These are phyloP conservation scores for Salvelinus namaycush DNA, from an alignment of 2,113 vertebrate species.

Conservation along the genomic window DNA sequence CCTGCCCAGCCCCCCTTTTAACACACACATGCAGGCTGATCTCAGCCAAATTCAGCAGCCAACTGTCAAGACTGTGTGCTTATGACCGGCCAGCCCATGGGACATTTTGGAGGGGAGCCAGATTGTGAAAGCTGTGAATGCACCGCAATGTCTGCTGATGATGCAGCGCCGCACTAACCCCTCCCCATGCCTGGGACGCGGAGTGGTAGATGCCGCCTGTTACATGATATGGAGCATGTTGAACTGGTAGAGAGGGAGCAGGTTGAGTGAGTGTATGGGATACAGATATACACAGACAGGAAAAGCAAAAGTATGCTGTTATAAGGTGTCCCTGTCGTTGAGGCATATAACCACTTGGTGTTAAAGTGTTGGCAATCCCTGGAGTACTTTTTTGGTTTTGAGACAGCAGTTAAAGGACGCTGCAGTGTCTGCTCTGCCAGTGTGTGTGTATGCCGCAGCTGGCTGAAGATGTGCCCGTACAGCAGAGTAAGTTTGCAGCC, in stretches of 20 bases:
- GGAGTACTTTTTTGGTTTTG: constrained; percentile 48
- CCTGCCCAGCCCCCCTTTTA: constrained; percentile 12
- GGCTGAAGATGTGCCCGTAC: constrained; percentile 65
- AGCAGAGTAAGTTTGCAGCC: constrained; percentile 52
- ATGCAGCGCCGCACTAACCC: constrained; percentile 52
- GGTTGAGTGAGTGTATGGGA: constrained; percentile 46
- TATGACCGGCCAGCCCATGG: constrained; percentile 36
- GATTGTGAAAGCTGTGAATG: constrained; percentile 41
- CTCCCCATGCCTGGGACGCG: constrained; percentile 52
- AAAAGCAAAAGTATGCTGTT: constrained; percentile 23
- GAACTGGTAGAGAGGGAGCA: constrained; percentile 42
- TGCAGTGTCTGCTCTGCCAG: constrained; percentile 57
- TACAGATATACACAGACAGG: constrained; percentile 40
- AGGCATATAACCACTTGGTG: constrained; percentile 48
- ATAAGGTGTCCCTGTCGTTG: constrained; percentile 42
- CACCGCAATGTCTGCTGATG: constrained; percentile 56
- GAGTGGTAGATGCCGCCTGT: constrained; percentile 84
- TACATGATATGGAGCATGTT: constrained; percentile 84
- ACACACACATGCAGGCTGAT: constrained; percentile 20
- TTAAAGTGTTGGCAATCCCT: constrained; percentile 41
- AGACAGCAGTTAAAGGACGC: constrained; percentile 54
- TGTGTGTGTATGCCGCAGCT: constrained; percentile 64
- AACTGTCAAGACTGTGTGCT: constrained; percentile 18
- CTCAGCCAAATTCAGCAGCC: not conserved
- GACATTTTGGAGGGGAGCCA: constrained; percentile 52